Evolutionary conservation across 2,797 vertebrate genomes (phyloP).

Genomic region (Malurus splendens): DNA sequence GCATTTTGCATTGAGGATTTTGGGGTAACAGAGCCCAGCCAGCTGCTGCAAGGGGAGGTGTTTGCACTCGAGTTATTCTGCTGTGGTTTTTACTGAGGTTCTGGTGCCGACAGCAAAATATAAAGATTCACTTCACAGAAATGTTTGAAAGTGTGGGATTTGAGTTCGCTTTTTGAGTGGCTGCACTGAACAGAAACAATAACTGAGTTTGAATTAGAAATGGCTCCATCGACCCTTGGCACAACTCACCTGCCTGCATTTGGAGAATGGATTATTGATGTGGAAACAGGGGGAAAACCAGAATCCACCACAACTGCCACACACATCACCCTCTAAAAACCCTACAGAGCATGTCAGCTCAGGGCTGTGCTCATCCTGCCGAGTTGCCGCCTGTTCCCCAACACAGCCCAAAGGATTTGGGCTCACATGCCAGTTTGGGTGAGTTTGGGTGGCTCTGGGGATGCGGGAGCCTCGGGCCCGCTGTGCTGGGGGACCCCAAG

Average conservation of each 20-base stretch:
- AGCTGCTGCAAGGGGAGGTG: background rate
- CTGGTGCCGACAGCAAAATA: background rate
- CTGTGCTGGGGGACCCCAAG: background rate
- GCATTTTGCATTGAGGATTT: accelerated
- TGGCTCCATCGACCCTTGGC: accelerated
- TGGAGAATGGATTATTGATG: background rate
- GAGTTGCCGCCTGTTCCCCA: background rate
- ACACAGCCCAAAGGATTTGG: background rate
- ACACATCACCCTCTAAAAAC: background rate
- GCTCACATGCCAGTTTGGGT: accelerated
- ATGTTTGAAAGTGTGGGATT: background rate
- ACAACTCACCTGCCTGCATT: background rate
- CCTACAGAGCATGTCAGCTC: background rate
- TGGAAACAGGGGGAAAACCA: accelerated
- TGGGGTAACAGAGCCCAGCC: background rate
- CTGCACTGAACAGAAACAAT: background rate
- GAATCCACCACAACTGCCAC: background rate
- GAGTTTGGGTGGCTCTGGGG: background rate
- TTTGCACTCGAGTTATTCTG: background rate
- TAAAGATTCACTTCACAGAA: background rate
- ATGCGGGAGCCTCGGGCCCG: accelerated
- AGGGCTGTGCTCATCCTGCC: accelerated
- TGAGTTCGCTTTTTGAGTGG: background rate
- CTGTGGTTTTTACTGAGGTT: background rate
- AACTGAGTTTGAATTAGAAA: background rate